These are phyloP conservation scores for Ellobium chinense DNA, from an alignment of 2,888 invertebrate genomes.

Conservation along the genomic window DNA sequence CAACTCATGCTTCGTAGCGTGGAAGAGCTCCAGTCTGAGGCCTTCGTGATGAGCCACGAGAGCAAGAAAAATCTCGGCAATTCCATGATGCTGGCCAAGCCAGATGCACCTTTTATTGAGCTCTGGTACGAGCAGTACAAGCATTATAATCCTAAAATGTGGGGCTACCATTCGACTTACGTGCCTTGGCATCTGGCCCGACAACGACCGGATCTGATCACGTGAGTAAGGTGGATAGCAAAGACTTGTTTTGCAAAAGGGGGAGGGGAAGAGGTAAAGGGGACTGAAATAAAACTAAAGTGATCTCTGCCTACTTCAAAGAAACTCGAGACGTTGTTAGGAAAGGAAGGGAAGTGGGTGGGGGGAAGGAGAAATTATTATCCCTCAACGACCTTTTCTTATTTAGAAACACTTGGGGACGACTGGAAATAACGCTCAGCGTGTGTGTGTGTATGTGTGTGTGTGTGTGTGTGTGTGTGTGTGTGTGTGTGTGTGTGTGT, in stretches of 20 bases:
- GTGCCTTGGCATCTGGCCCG: slow-evolving; percentile 22
- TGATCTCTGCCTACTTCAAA: too few relatives aligned
- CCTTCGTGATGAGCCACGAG: slow-evolving; percentile 68
- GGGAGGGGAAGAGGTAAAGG: too few relatives aligned
- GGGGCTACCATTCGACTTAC: slow-evolving; percentile 28
- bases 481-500: too few relatives aligned
- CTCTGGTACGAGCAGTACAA: slow-evolving; percentile 66
- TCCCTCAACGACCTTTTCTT: too few relatives aligned
- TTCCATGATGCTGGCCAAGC: slow-evolving; percentile 65
- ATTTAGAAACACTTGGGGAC: too few relatives aligned
- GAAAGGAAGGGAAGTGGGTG: too few relatives aligned
- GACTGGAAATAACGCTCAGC: too few relatives aligned
- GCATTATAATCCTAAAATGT: slow-evolving; percentile 52
- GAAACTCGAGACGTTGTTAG: too few relatives aligned
- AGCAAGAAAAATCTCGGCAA: slow-evolving; percentile 61
- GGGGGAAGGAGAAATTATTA: too few relatives aligned
- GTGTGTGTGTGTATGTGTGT: too few relatives aligned
- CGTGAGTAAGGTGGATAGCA: neutral
- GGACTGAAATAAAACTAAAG: too few relatives aligned
- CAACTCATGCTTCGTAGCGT: slow-evolving; percentile 65
- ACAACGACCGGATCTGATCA: neutral
- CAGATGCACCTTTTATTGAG: slow-evolving; percentile 61
- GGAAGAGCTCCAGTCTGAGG: slow-evolving; percentile 59
- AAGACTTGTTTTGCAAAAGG: neutral
- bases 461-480: too few relatives aligned